These are phyloP conservation scores for Speoplatyrhinus poulsoni DNA, from an alignment of 2,113 vertebrate genomes.

Conservation along the genomic window DNA sequence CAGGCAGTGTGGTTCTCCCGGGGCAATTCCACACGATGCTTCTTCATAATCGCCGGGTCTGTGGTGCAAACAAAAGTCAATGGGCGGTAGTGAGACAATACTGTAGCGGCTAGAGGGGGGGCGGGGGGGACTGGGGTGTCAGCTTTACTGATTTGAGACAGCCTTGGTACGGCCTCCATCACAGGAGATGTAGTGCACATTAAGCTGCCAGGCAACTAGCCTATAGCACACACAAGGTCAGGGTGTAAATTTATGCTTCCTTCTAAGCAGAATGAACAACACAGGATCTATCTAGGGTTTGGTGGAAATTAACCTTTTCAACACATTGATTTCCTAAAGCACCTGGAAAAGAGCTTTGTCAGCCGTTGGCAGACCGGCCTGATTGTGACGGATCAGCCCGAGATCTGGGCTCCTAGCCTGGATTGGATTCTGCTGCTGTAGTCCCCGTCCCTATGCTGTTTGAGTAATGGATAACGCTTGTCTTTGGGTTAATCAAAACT, in stretches of 20 bases:
- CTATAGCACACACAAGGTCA: conserved; percentile 71
- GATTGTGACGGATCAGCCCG: conserved; percentile 75
- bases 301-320: conserved; percentile 77
- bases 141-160: conserved; percentile 65
- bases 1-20: neutral
- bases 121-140: conserved; percentile 38
- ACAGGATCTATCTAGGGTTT: conserved; percentile 61
- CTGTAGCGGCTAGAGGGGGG: neutral
- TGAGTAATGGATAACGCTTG: conserved; percentile 67
- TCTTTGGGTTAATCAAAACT: conserved; percentile 66
- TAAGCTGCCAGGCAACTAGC: conserved; percentile 60
- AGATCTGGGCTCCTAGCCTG: conserved; percentile 55
- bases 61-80: conserved; percentile 37
- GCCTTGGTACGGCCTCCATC: conserved; percentile 66
- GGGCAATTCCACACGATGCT: neutral
- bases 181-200: conserved; percentile 59
- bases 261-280: conserved; percentile 67
- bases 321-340: conserved; percentile 78
- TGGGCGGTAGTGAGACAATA: conserved; percentile 33
- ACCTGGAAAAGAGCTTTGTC: conserved; percentile 76
- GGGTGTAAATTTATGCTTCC: conserved; percentile 68
- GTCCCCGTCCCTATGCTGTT: conserved; percentile 44
- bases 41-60: conserved; percentile 19
- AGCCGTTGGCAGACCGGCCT: conserved; percentile 69
- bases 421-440: conserved; percentile 45